These are phyloP conservation scores for Anolis apletophallus DNA, from an alignment of 2,797 vertebrate species.

Conservation along the genomic window DNA sequence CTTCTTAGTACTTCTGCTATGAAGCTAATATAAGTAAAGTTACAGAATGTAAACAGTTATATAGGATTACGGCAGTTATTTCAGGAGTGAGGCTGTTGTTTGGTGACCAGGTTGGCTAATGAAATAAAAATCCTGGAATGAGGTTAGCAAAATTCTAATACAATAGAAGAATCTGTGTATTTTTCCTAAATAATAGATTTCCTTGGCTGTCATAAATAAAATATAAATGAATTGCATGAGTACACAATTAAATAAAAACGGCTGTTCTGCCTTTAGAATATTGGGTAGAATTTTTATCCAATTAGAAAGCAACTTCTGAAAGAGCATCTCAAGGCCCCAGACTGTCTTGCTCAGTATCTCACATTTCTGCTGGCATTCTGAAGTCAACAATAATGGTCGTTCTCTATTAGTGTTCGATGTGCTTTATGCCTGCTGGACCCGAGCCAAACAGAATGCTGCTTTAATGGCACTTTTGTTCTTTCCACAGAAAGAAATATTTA, in stretches of 20 bases:
- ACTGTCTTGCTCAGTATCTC: slow-evolving; percentile 66
- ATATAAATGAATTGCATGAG: slow-evolving; percentile 78
- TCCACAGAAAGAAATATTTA: slow-evolving; percentile 68
- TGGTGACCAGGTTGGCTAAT: no score
- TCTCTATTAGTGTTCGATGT: slow-evolving; percentile 73
- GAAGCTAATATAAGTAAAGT: no score
- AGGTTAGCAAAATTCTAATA: neutral
- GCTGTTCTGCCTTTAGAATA: slow-evolving; percentile 65
- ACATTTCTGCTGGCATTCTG: slow-evolving; percentile 77
- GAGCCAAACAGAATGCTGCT: slow-evolving; percentile 62
- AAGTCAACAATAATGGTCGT: slow-evolving; percentile 75
- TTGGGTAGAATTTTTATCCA: slow-evolving; percentile 69
- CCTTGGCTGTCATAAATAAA: slow-evolving; percentile 65
- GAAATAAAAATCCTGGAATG: no score
- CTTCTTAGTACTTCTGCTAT: no score
- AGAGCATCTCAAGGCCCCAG: slow-evolving; percentile 50
- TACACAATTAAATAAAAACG: slow-evolving; percentile 76
- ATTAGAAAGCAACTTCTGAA: slow-evolving; percentile 77
- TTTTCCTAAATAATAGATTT: slow-evolving; percentile 53
- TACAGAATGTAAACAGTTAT: no score
- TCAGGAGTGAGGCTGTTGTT: no score
- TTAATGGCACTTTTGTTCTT: slow-evolving; percentile 61
- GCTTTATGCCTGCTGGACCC: slow-evolving; percentile 69
- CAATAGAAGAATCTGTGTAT: neutral
- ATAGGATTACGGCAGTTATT: no score